phyloP scores from a whole-genome alignment of 1,140 invertebrate genomes.

The Homalodisca vitripennis region DNA sequence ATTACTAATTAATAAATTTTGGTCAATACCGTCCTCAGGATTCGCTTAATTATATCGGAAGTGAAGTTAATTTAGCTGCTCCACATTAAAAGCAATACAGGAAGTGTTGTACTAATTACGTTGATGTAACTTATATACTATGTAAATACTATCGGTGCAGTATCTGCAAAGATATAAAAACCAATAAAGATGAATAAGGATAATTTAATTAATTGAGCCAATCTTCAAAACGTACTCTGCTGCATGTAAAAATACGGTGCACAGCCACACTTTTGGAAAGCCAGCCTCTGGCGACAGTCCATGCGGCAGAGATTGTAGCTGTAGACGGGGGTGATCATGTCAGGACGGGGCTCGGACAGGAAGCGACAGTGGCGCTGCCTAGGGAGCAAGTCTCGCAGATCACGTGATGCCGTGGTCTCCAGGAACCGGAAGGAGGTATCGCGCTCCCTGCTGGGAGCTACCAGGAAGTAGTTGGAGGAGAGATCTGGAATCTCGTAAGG shows the following conservation, averaged over 20 bases:
- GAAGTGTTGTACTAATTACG: no score
- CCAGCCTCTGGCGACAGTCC: conserved; percentile 61
- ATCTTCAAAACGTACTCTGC: conserved; percentile 33
- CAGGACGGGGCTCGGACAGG: conserved; percentile 53
- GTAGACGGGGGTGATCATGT: conserved; percentile 60
- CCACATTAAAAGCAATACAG: no score
- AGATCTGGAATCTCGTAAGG: conserved; percentile 55
- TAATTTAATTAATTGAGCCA: no score
- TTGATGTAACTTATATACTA: no score
- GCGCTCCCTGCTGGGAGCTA: conserved; percentile 48
- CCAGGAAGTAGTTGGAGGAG: conserved; percentile 42
- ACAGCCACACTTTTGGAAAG: conserved; percentile 59
- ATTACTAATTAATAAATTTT: no score
- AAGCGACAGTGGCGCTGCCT: conserved; percentile 48
- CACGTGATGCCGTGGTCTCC: conserved; percentile 51
- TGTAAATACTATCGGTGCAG: no score
- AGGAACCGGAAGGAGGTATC: conserved; percentile 52
- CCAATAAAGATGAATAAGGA: no score
- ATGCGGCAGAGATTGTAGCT: conserved; percentile 64
- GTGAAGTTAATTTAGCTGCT: no score
- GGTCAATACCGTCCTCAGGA: no score
- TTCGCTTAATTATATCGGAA: no score
- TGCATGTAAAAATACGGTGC: conserved; percentile 49
- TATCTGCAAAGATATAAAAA: no score
- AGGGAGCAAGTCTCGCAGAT: conserved; percentile 50